These are phyloP conservation scores for Takifugu ocellatus DNA, from an alignment of 2,797 vertebrate genomes.

Conservation along the genomic window DNA sequence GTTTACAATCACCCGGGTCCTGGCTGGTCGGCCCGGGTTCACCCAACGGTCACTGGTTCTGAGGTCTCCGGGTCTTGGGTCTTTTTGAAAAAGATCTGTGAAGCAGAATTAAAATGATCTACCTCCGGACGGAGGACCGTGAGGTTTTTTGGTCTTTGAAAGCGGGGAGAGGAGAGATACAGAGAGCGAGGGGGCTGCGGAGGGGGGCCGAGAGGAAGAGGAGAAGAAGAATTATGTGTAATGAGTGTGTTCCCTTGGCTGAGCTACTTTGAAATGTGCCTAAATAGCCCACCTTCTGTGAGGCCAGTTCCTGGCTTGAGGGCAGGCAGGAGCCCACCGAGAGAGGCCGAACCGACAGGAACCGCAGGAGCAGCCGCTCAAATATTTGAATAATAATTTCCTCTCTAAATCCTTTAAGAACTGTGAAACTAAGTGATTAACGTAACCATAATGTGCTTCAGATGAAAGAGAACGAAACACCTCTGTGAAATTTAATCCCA, in stretches of 20 bases:
- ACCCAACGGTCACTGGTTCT: constrained; percentile 75
- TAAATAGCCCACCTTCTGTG: constrained; percentile 69
- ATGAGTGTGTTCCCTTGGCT: constrained; percentile 67
- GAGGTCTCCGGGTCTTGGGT: constrained; percentile 73
- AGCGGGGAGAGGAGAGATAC: constrained; percentile 44
- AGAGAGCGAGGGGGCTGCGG: constrained; percentile 19
- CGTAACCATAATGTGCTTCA: constrained; percentile 13
- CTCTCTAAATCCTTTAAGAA: constrained; percentile 10
- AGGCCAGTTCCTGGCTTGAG: constrained; percentile 38
- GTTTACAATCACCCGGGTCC: constrained; percentile 66
- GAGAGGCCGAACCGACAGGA: constrained; percentile 23
- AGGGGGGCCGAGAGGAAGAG: constrained; percentile 27
- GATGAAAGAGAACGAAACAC: constrained; percentile 28
- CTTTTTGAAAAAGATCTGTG: constrained; percentile 81
- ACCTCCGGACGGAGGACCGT: constrained; percentile 66
- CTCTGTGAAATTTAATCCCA: constrained; percentile 20
- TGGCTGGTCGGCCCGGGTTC: constrained; percentile 69
- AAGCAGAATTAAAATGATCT: constrained; percentile 87
- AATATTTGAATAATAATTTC: constrained; percentile 11
- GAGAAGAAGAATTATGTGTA: constrained; percentile 66
- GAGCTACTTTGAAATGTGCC: constrained; percentile 76
- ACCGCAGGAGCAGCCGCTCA: constrained; percentile 9
- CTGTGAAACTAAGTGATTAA: constrained; percentile 21
- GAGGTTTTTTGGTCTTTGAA: constrained; percentile 53
- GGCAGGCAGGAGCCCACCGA: constrained; percentile 27